Conservation (phyloP, 2,113 vertebrate species). For the Tonatia bakeri region DNA sequence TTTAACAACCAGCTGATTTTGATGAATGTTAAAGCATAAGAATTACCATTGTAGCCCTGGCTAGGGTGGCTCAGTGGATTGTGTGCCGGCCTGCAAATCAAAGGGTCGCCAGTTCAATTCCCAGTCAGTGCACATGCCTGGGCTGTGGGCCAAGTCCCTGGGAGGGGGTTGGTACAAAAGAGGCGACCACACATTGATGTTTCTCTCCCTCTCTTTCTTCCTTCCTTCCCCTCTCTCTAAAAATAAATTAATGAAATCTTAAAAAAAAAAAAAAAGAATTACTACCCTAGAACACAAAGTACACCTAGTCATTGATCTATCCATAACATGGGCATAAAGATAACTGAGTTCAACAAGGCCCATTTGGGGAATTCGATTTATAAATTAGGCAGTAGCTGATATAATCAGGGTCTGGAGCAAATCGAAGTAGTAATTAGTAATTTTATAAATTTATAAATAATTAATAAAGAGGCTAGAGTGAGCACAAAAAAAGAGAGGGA, state of each 20-base stretch:
- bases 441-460: not conserved
- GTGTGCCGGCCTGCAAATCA: no score
- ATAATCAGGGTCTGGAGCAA: not conserved
- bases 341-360: not conserved
- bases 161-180: no score
- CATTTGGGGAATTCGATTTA: not conserved
- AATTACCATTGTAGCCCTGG: not conserved
- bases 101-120: no score
- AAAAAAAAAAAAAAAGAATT: not conserved
- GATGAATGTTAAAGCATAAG: not conserved
- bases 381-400: not conserved
- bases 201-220: no score
- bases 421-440: not conserved
- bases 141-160: no score
- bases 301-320: not conserved
- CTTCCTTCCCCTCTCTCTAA: no score
- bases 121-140: no score
- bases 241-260: no score
- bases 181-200: no score
- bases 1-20: not conserved
- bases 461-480: not conserved
- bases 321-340: not conserved
- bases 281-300: constrained; percentile 6
- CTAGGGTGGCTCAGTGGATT: no score
- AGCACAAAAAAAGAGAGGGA: not conserved